Conservation (phyloP, 2,888 invertebrate genomes). For the Drosophila infuscata region DNA sequence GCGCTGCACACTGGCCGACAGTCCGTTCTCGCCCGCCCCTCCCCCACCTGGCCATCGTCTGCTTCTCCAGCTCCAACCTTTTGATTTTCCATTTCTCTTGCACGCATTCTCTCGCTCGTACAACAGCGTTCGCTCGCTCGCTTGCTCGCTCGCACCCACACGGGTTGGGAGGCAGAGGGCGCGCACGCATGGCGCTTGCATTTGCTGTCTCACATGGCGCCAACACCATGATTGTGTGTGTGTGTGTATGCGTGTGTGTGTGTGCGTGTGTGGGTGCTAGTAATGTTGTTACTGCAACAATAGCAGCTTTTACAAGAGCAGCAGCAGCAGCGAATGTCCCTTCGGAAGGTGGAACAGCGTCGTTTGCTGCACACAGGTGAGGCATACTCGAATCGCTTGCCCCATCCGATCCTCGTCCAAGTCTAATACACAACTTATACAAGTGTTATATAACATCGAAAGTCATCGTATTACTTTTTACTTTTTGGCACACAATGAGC, state of each 20-base stretch:
- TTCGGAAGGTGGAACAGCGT: slow-evolving; percentile 42
- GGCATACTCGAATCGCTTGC: slow-evolving; percentile 6
- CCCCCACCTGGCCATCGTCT: background rate
- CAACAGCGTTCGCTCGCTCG: slow-evolving; percentile 40
- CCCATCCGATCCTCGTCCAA: slow-evolving; percentile 57
- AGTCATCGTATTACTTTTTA: background rate
- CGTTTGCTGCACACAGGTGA: slow-evolving; percentile 23
- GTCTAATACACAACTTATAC: slow-evolving; percentile 54
- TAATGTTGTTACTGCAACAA: slow-evolving; percentile 80
- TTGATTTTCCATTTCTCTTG: slow-evolving; percentile 63
- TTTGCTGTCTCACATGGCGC: slow-evolving; percentile 72
- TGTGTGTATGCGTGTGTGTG: slow-evolving; percentile 27
- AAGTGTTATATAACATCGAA: slow-evolving; percentile 45
- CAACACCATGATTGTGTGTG: slow-evolving; percentile 5
- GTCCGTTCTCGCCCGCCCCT: background rate
- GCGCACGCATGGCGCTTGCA: slow-evolving; percentile 79
- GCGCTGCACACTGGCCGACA: slow-evolving; percentile 31
- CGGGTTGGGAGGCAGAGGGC: slow-evolving; percentile 30
- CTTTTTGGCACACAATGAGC: background rate
- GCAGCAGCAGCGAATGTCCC: slow-evolving; percentile 37
- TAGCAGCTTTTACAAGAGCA: slow-evolving; percentile 58
- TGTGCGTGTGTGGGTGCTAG: slow-evolving; percentile 57
- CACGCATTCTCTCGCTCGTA: slow-evolving; percentile 52
- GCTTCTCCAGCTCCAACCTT: slow-evolving; percentile 17
- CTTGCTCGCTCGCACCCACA: slow-evolving; percentile 37